Percentiles rank a stretch among this genome's conserved stretches.
Conservation (phyloP, 92 coral and sea anemone species). For the Actinernus sp. region DNA sequence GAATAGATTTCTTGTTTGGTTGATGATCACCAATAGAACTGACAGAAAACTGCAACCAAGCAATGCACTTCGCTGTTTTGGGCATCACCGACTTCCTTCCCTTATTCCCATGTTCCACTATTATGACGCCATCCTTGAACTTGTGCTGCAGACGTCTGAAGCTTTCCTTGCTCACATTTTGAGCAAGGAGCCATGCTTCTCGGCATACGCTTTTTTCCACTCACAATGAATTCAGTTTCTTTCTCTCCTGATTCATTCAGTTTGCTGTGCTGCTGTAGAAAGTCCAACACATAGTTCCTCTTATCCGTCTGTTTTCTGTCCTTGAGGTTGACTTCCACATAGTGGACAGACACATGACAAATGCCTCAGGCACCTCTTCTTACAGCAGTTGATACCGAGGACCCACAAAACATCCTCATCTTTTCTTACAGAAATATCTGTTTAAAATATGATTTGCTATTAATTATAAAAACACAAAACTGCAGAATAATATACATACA, state of each 20-base stretch:
- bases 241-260: slow-evolving; percentile 21
- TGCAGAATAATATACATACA: no score
- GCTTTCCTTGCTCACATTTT: slow-evolving; percentile 20
- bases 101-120: slow-evolving; percentile 21
- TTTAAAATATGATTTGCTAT: no score
- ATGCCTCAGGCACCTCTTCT: slow-evolving; percentile 27
- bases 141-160: slow-evolving; percentile 8
- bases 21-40: slow-evolving; percentile 57
- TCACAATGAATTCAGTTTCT: slow-evolving; percentile 24
- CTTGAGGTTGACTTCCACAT: slow-evolving; percentile 18
- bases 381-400: slow-evolving; percentile 30
- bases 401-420: slow-evolving; percentile 55
- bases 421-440: no score
- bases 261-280: slow-evolving; percentile 41
- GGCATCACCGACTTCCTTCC: slow-evolving; percentile 10
- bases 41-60: slow-evolving; percentile 42
- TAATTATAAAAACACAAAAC: no score
- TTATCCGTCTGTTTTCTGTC: slow-evolving; percentile 26
- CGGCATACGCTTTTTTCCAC: slow-evolving; percentile 44
- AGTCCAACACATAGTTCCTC: slow-evolving; percentile 42
- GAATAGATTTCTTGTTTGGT: slow-evolving; percentile 45
- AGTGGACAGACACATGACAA: slow-evolving; percentile 23
- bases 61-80: slow-evolving; percentile 46
- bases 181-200: slow-evolving; percentile 52
- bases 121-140: slow-evolving; percentile 38